Conservation (phyloP, 2,888 invertebrate species). For the Gerris lacustris region DNA sequence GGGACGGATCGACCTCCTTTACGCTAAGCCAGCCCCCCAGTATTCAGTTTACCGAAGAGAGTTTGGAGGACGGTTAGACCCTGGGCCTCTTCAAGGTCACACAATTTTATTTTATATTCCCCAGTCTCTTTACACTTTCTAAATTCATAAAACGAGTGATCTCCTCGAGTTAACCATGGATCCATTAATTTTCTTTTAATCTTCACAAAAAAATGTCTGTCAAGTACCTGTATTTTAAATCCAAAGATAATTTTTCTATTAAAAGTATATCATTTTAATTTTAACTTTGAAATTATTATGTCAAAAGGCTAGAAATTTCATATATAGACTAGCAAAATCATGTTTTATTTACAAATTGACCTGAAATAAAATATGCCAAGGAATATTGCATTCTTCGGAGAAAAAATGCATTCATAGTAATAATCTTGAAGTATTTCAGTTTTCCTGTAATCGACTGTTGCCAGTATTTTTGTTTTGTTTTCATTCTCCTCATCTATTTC, state of each 20-base stretch:
- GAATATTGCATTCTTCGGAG: no score
- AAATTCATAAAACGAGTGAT: not conserved
- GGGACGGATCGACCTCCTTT: not conserved
- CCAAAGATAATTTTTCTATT: no score
- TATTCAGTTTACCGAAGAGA: not conserved
- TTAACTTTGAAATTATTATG: not conserved
- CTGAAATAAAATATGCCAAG: not conserved
- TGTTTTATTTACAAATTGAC: not conserved
- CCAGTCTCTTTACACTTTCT: conserved; percentile 3
- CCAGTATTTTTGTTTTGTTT: no score
- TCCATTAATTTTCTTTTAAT: no score
- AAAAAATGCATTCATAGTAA: no score
- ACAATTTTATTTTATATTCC: not conserved
- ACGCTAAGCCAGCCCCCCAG: not conserved
- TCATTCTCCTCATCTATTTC: no score
- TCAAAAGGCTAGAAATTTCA: not conserved
- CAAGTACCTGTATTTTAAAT: not conserved
- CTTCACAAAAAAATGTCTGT: not conserved
- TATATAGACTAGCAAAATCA: not conserved
- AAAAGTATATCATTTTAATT: no score
- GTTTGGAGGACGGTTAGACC: not conserved
- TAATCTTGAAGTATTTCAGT: no score
- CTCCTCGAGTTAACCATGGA: no score
- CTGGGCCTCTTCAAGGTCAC: conserved; percentile 3
- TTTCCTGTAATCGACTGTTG: no score